Percentiles rank a stretch among this genome's conserved stretches.
These are phyloP conservation scores for Poeciliopsis occidentalis DNA, from an alignment of 2,113 vertebrate genomes.

Conservation along the genomic window DNA sequence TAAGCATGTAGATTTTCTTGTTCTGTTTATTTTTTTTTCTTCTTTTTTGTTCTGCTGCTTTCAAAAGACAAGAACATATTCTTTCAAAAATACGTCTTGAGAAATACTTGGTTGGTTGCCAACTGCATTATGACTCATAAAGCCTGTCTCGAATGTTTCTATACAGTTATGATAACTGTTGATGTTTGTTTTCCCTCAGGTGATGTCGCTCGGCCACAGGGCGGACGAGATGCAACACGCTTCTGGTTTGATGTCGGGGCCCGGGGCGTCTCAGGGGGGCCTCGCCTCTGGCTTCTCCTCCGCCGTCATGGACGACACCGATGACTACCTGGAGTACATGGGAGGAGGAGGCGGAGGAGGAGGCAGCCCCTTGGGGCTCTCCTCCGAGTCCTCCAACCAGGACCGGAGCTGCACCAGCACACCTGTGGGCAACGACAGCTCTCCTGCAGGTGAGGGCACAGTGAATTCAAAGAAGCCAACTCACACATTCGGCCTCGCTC, in stretches of 20 bases:
- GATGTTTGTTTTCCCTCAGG: conserved; percentile 47
- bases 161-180: background rate
- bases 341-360: conserved; percentile 79
- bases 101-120: conserved; percentile 40
- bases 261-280: conserved; percentile 63
- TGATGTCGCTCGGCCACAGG: conserved; percentile 76
- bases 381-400: conserved; percentile 95
- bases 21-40: conserved; percentile 41
- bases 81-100: conserved; percentile 14
- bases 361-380: conserved; percentile 90
- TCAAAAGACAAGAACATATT: conserved; percentile 15
- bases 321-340: conserved; percentile 94
- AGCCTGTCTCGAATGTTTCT: background rate
- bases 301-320: conserved; percentile 86
- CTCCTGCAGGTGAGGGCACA: conserved; percentile 86
- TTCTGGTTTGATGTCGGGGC: conserved; percentile 76
- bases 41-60: background rate
- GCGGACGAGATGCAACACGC: conserved; percentile 78
- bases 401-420: conserved; percentile 98
- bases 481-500: background rate
- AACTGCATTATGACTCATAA: conserved; percentile 15
- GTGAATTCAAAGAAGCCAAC: background rate
- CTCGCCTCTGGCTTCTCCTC: conserved; percentile 80
- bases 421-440: conserved; percentile 93
- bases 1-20: conserved; percentile 59